Evolutionary conservation across 1,140 invertebrate species (phyloP), one percentile per base, ranked within the genome.

Genomic region (Cotesia chilonis): DNA sequence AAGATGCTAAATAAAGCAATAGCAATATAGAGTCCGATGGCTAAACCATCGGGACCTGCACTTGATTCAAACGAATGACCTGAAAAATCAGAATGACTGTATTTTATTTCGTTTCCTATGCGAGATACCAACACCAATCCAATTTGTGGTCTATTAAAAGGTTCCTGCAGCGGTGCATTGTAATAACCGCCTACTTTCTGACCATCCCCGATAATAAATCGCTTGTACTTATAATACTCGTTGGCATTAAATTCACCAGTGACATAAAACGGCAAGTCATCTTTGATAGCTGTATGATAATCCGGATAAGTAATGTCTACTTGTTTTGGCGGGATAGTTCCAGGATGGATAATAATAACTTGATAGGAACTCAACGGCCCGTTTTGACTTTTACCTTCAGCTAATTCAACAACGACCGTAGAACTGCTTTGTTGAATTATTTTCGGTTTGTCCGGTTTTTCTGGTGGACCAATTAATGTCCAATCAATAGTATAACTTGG

Each of bases 201-300:
- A 20, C 90, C 90, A 87, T 96, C 92, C 10, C 95, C 95, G 59
- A 97, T 90, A 4, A 89, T 87, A 87, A 97, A 97, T 86, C 79
- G 72, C 87, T 88, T 72, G 87, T 90, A 82, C 84, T 80, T 87
- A 74, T 90, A 79, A 76, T 88, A 87, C 68, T 87, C 77, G 4
- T 88, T 82, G 12, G 88, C 88, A 60, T 89, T 87, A 69, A 96
- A 86, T 83, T 95, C 92, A 1, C 92, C 95, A 17, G 94, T 90
- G 38, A 96, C 91, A 77, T 96, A 96, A 81, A 94, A 96, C 12
- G 90, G 90, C 4, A 92, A 78, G 10, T 89, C 91, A 75, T 90
- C 88, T 74, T 86, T 87, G 67, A 82, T 83, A 2, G 91, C 90
- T 79, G 89, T 87, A 77, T 88, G 78, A 82, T 90, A 93, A 77